Percentiles rank a stretch among this genome's conserved stretches.
phyloP scores from a whole-genome alignment of 1,140 invertebrate genomes.

The Arion vulgaris region DNA sequence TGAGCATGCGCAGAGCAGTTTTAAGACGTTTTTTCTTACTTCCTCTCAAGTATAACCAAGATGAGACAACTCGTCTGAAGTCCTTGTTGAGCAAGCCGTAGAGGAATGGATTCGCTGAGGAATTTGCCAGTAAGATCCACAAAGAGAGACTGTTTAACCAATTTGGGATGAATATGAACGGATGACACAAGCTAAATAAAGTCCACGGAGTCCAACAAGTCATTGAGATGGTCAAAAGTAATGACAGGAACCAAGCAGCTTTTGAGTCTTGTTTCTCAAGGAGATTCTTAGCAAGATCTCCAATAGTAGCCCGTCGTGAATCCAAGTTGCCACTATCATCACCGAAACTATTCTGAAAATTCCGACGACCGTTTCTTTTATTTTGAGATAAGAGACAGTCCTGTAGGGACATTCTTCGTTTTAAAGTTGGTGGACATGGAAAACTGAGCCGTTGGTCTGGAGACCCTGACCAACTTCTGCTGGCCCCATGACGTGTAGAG shows the following conservation, averaged over 20 bases:
- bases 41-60: conserved; percentile 51
- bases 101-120: conserved; percentile 62
- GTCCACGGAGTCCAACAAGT: conserved; percentile 62
- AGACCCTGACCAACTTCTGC: conserved; percentile 30
- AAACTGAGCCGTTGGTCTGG: conserved; percentile 34
- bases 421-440: conserved; percentile 19
- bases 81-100: conserved; percentile 62
- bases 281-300: conserved; percentile 60
- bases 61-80: conserved; percentile 53
- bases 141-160: conserved; percentile 43
- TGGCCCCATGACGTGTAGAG: not conserved
- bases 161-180: not conserved
- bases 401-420: conserved; percentile 41
- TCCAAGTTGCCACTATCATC: conserved; percentile 16
- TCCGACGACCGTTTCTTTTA: conserved; percentile 17
- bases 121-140: conserved; percentile 56
- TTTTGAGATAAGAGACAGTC: conserved; percentile 40
- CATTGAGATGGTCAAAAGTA: conserved; percentile 52
- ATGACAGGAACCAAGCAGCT: conserved; percentile 55
- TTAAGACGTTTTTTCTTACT: conserved; percentile 50
- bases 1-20: conserved; percentile 47
- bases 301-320: conserved; percentile 44
- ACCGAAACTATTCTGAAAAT: conserved; percentile 17
- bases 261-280: conserved; percentile 62
- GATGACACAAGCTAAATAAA: conserved; percentile 46